phyloP scores from a whole-genome alignment of 2,888 invertebrate genomes.

The Meloe dianella region DNA sequence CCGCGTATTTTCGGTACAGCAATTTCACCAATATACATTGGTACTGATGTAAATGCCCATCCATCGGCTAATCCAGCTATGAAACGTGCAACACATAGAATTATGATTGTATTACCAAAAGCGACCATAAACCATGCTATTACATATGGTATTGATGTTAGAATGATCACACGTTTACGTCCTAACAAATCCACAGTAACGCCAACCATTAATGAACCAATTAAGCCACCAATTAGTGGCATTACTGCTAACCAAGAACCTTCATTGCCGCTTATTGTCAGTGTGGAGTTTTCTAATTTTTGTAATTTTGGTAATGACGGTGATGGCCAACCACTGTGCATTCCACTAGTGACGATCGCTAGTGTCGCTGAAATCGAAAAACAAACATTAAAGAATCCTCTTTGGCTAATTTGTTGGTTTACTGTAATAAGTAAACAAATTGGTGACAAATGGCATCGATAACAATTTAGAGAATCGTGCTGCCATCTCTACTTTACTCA shows the following conservation, averaged over 20 bases:
- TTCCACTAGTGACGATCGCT: constrained; percentile 54
- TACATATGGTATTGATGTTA: constrained; percentile 64
- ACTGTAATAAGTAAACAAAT: too few species aligned
- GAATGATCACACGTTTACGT: constrained; percentile 66
- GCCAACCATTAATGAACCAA: constrained; percentile 69
- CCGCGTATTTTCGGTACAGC: constrained; percentile 65
- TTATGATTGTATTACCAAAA: constrained; percentile 62
- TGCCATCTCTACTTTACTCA: too few species aligned
- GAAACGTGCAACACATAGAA: constrained; percentile 63
- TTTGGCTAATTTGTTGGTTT: too few species aligned
- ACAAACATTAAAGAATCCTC: too few species aligned
- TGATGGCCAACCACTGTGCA: constrained; percentile 67
- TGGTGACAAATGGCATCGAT: too few species aligned
- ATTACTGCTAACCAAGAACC: constrained; percentile 72
- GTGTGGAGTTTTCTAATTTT: constrained; percentile 44
- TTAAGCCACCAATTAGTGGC: constrained; percentile 68
- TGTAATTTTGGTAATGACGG: constrained; percentile 65
- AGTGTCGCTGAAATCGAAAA: constrained; percentile 51
- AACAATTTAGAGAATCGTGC: too few species aligned
- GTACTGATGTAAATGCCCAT: constrained; percentile 58
- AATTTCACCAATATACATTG: constrained; percentile 69
- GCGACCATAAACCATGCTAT: constrained; percentile 69
- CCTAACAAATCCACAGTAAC: constrained; percentile 70
- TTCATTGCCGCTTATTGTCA: constrained; percentile 59
- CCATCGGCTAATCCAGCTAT: constrained; percentile 68